A percentile compares a stretch with the other conserved stretches of the same genome.
Evolutionary conservation across 2,888 invertebrate species (phyloP).

Genomic region (Stenodema calcarata): DNA sequence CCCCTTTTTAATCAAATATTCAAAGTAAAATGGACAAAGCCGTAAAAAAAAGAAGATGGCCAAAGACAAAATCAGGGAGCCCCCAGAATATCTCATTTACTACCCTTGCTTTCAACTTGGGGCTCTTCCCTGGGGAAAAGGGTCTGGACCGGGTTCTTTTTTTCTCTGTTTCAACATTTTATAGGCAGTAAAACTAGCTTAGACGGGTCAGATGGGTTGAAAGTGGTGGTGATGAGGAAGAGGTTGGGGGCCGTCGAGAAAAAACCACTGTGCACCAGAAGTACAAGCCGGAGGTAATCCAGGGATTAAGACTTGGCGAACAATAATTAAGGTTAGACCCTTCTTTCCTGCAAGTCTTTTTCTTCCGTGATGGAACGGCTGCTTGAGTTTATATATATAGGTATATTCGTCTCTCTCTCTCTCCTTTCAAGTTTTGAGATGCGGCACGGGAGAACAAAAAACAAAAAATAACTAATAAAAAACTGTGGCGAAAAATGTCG

Average conservation of each 20-base stretch:
- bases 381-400: neutral
- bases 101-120: neutral
- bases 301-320: slow-evolving; percentile 35
- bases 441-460: neutral
- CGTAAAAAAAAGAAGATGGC: neutral
- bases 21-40: neutral
- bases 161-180: neutral
- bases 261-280: neutral
- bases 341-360: neutral
- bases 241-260: too few species aligned
- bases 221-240: neutral
- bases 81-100: neutral
- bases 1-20: neutral
- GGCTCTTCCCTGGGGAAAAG: neutral
- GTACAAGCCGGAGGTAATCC: neutral
- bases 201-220: neutral
- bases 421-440: neutral
- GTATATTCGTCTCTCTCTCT: too few species aligned
- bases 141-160: neutral
- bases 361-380: neutral
- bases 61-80: neutral
- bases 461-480: too few species aligned
- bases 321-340: slow-evolving; percentile 28
- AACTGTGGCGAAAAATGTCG: neutral
- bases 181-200: slow-evolving; percentile 13